phyloP scores from a whole-genome alignment of 2,888 invertebrate genomes.

The Busseola fusca region DNA sequence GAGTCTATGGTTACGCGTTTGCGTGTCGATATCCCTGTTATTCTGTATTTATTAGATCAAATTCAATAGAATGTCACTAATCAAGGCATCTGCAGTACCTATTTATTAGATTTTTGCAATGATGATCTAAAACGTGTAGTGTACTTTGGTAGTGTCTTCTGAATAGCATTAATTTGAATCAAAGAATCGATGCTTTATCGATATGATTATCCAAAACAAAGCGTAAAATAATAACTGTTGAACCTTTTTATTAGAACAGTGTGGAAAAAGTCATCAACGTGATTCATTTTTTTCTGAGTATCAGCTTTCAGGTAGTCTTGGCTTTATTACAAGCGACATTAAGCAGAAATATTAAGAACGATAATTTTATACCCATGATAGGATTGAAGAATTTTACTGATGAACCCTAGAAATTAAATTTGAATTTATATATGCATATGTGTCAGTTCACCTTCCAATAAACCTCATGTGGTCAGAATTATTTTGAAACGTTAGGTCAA shows the following conservation, averaged over 20 bases:
- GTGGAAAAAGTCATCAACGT: constrained; percentile 31
- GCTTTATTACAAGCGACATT: constrained; percentile 9
- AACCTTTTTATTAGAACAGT: constrained; percentile 26
- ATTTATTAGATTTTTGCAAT: neutral
- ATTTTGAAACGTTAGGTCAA: neutral
- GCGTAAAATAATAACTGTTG: neutral
- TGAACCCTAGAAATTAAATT: neutral
- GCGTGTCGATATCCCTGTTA: too few species aligned
- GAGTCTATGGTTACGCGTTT: too few species aligned
- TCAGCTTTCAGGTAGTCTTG: constrained; percentile 22
- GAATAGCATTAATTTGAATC: neutral
- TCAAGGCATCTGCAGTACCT: neutral
- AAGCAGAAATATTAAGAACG: constrained; percentile 10
- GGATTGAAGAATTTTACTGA: too few species aligned
- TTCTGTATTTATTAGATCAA: neutral
- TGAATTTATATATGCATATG: neutral
- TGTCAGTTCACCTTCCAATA: neutral
- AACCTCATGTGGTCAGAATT: neutral
- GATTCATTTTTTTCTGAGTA: constrained; percentile 44
- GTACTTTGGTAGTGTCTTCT: neutral
- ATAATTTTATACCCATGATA: constrained; percentile 16
- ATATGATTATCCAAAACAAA: constrained; percentile 1
- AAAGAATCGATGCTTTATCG: neutral
- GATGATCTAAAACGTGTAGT: neutral
- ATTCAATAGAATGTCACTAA: too few species aligned